phyloP scores from a whole-genome alignment of 2,113 vertebrate species.

The Melozone crissalis region DNA sequence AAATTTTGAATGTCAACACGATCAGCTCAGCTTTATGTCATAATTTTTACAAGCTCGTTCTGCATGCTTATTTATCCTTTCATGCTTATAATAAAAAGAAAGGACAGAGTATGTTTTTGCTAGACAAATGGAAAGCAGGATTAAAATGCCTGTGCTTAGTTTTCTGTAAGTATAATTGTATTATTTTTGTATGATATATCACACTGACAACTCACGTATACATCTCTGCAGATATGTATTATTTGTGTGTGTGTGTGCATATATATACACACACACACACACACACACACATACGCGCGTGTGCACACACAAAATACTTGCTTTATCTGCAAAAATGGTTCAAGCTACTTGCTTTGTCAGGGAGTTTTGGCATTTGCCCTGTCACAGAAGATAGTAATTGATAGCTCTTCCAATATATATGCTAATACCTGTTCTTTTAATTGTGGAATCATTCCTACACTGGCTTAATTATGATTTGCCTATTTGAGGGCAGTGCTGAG shows the following conservation, averaged over 20 bases:
- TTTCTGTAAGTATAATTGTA: not conserved
- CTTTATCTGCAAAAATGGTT: not conserved
- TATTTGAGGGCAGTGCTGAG: not conserved
- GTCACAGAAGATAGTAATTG: not conserved
- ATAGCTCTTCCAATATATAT: not conserved
- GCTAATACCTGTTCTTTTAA: not conserved
- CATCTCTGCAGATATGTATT: no score
- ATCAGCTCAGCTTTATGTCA: not conserved
- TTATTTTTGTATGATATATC: not conserved
- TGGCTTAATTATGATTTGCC: not conserved
- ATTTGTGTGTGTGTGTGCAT: fast-evolving
- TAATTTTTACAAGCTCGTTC: not conserved
- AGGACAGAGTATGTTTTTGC: not conserved
- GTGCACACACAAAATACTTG: not conserved
- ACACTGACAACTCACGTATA: not conserved
- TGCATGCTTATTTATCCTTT: not conserved
- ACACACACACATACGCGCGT: no score
- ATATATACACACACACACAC: no score
- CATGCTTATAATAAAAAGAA: not conserved
- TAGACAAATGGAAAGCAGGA: not conserved
- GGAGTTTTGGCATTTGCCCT: not conserved
- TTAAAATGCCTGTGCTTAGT: not conserved
- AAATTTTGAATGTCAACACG: not conserved
- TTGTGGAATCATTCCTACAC: not conserved
- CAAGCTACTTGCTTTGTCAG: not conserved